A percentile compares a stretch with the other conserved stretches of the same genome.
Evolutionary conservation across 2,113 vertebrate genomes (phyloP).

Genomic region (Cryptomyrus ogoouensis): DNA sequence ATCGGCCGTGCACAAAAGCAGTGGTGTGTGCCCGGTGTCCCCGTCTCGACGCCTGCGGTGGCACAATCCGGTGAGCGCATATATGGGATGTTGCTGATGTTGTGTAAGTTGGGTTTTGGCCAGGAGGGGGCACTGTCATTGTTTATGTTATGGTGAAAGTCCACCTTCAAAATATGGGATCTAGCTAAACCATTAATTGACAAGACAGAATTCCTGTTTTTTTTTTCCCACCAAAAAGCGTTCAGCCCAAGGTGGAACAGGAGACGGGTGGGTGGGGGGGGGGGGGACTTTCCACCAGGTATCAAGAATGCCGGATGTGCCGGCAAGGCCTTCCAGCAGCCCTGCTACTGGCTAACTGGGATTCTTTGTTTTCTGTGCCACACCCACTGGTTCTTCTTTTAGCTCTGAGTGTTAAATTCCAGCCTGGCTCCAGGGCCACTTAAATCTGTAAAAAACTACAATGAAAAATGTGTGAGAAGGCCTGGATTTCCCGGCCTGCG

Average conservation of each 20-base stretch:
- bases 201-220: not conserved
- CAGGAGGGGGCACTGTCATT: not conserved
- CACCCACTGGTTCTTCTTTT: not conserved
- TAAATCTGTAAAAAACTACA: not conserved
- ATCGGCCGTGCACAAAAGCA: not conserved
- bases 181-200: not conserved
- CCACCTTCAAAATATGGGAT: not conserved
- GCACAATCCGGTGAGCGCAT: not conserved
- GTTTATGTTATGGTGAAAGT: not conserved
- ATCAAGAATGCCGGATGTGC: not conserved
- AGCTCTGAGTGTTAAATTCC: not conserved
- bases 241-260: too few species aligned
- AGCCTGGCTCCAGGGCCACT: not conserved
- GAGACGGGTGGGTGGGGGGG: not conserved
- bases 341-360: not conserved
- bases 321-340: not conserved
- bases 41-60: not conserved
- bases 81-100: not conserved
- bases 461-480: not conserved
- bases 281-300: not conserved
- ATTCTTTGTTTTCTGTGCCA: not conserved
- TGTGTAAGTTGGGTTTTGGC: not conserved
- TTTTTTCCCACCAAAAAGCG: too few species aligned
- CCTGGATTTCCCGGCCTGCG: not conserved
- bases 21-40: not conserved